Evolutionary conservation across 2,888 invertebrate genomes (phyloP), one percentile per base, ranked within the genome.

Genomic region (Sesia bembeciformis): DNA sequence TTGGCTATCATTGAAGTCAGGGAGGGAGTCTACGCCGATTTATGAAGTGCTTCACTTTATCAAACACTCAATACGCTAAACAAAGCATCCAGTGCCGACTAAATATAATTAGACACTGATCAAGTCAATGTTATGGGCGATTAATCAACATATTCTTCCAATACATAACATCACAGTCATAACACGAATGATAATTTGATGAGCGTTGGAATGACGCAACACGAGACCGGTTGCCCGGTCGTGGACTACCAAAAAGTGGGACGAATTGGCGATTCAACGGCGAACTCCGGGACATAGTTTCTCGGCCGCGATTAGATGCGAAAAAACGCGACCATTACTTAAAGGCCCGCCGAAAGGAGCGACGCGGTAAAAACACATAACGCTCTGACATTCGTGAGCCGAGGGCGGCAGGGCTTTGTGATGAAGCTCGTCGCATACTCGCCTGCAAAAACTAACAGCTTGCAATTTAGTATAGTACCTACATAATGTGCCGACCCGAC

Each of bases 311-410:
- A 77, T 76, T 78, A 78, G 71, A 70, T 62, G 62, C 60, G 64
- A 81, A 82, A 81, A 83, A 77, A 70, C 59, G 60, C 60, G 60
- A 62, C 77, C 74, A 80, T 80, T 78, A 81, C 78, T 68, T 72
- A 76, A 78, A 74, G 67, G 74, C 69, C 70, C 69, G 66, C 62
- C 74, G 74, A 78, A 76, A 78, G 74, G 71, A 68, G 68, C 74
- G 76, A 78, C 75, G 62, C 57, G 60, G 65, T 66, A 84, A 83
- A 81, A 83, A 82, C 76, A 62, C 66, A 71, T 70, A 70, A 66
- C 68, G 66, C 62, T 60, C 66, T 65, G 65, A 65, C 65, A 66
- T 63, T 62, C 63, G 65, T 60, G 61, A 59, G 51, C 57, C 61
- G 60, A 54, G 61, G 61, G 52, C 55, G 43, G 42, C 3, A 7